These are phyloP conservation scores for Drosophila parthenogenetica DNA, from an alignment of 2,888 invertebrate species.

Conservation along the genomic window DNA sequence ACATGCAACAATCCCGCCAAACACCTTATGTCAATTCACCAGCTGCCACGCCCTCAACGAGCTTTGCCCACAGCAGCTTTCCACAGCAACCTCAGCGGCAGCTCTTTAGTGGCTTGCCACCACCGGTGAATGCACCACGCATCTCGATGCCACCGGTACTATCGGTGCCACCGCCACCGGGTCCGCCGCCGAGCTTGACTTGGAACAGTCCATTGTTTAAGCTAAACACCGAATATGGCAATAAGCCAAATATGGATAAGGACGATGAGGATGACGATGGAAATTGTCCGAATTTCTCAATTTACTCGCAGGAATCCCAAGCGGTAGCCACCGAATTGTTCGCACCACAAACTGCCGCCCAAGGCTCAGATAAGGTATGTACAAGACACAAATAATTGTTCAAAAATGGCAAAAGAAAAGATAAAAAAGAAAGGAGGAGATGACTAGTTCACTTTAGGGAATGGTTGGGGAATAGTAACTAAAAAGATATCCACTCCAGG, in stretches of 20 bases:
- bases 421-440: background rate
- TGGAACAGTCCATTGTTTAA: constrained; percentile 82
- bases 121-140: constrained; percentile 61
- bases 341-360: constrained; percentile 45
- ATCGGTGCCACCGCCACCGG: constrained; percentile 81
- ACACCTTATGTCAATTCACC: constrained; percentile 30
- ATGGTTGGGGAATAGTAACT: background rate
- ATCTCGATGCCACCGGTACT: constrained; percentile 61
- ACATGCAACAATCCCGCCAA: constrained; percentile 38
- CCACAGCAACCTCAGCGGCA: constrained; percentile 47
- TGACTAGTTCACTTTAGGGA: background rate
- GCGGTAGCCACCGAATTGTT: constrained; percentile 85
- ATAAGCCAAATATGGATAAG: constrained; percentile 83
- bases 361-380: constrained; percentile 79
- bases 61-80: constrained; percentile 33
- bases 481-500: background rate
- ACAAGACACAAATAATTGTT: constrained; percentile 17
- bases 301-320: constrained; percentile 93
- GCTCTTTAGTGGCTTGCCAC: constrained; percentile 73
- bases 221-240: constrained; percentile 80
- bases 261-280: constrained; percentile 86
- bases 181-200: constrained; percentile 82
- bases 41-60: constrained; percentile 9
- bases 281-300: constrained; percentile 93
- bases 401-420: constrained; percentile 49